Percentiles rank a stretch among this genome's conserved stretches.
phyloP scores from a whole-genome alignment of 2,888 invertebrate genomes.

The Coremacera marginata region DNA sequence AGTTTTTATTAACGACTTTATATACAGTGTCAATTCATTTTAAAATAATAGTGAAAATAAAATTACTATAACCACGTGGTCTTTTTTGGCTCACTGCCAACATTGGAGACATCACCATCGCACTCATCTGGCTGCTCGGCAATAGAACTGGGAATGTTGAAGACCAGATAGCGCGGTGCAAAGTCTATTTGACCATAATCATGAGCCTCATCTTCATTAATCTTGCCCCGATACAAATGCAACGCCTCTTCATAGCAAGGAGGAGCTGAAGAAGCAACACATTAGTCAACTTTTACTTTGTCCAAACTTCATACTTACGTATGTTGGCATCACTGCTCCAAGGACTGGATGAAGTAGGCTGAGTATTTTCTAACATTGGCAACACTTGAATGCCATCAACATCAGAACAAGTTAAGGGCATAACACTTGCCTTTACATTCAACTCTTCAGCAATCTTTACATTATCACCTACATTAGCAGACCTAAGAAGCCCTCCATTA shows the following conservation, averaged over 20 bases:
- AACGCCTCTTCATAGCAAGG: slow-evolving; percentile 63
- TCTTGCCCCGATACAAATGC: slow-evolving; percentile 53
- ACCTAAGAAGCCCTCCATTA: not conserved
- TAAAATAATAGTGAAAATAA: not conserved
- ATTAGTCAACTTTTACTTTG: not conserved
- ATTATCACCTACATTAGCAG: too few relatives aligned
- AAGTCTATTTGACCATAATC: slow-evolving; percentile 51
- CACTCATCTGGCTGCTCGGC: slow-evolving; percentile 10
- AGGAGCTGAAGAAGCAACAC: slow-evolving; percentile 54
- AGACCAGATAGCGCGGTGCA: slow-evolving; percentile 59
- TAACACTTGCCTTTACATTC: not conserved
- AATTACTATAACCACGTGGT: slow-evolving; percentile 50
- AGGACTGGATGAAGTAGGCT: slow-evolving; percentile 50
- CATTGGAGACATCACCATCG: not conserved
- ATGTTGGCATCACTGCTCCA: slow-evolving; percentile 54
- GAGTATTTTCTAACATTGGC: slow-evolving; percentile 31
- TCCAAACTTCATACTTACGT: slow-evolving; percentile 45
- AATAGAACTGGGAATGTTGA: slow-evolving; percentile 47
- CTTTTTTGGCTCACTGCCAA: slow-evolving; percentile 45
- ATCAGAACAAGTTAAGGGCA: not conserved
- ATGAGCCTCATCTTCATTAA: slow-evolving; percentile 48
- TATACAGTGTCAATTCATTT: too few relatives aligned
- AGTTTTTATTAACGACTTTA: not conserved
- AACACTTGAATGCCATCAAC: slow-evolving; percentile 17
- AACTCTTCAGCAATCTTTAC: not conserved